Base-by-base conservation (phyloP, 2,113 vertebrate species). In the Pelvicachromis taeniatus region DNA sequence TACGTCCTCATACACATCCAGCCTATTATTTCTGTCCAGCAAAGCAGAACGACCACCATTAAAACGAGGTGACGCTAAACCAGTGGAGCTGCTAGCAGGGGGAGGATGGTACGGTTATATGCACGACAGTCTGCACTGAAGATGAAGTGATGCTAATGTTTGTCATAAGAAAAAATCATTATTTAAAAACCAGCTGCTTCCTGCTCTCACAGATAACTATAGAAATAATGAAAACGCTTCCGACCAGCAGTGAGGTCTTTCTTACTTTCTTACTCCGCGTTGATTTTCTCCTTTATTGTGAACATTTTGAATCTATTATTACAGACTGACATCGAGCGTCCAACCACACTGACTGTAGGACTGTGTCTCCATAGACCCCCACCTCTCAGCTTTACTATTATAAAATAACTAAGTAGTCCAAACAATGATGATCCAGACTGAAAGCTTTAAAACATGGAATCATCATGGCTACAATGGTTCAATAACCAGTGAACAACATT, bases 261-360 rank as follows among this genome's bases (percentile, higher is more conserved):
- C 35, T 68, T 68, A 68, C 35, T n/a, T n/a, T n/a, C n/a, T n/a
- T n/a, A n/a, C n/a, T 3, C 35, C 0, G 4, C 42, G 13, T 12
- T 42, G 2, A 68, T 1, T 1, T 9, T 23, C 35, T 68, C 42
- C 14, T 8, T 68, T 68, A 68, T 68, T 40, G 40, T 35, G 40
- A 65, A 14, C n/a, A 5, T 68, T 42, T 68, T 68, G 23, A 23
- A 68, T 23, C 9, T 42, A 68, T 42, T 68, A 2, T 68, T 1
- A 26, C 35, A 73, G 14, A 29, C 65, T 4, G 65, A 29, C 21
- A 73, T 48, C 9, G 0, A 73, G n/a, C 14, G 12, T 48, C 40
- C 38, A 16, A 45, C 16, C 38, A 26, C 2, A 23, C 8, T 1
- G 38, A 70, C 21, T 0, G 2, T 40, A 68, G 63, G 63, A 1